Percentiles rank a stretch among this genome's conserved stretches.
These are phyloP conservation scores for Sarcophaga subvicina DNA, from an alignment of 2,888 invertebrate genomes.

Conservation along the genomic window DNA sequence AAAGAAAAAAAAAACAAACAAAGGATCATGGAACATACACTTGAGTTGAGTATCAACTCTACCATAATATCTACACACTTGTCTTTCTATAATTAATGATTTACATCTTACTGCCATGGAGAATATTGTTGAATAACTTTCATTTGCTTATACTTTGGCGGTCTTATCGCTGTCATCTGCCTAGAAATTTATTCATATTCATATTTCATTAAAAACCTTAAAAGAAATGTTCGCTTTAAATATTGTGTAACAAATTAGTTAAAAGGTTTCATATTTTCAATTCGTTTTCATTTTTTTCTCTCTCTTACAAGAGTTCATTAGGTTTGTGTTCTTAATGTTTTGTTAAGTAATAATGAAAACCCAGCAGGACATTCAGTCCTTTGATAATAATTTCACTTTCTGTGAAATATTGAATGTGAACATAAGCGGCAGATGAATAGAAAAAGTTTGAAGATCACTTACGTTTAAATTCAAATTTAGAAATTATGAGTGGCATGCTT, in stretches of 20 bases:
- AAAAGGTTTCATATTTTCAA: slow-evolving; percentile 54
- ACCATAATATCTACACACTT: slow-evolving; percentile 46
- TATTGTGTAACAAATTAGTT: slow-evolving; percentile 69
- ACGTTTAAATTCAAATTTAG: slow-evolving; percentile 24
- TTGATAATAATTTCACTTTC: slow-evolving; percentile 21
- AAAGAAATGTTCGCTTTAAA: slow-evolving; percentile 31
- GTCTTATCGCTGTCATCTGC: slow-evolving; percentile 23
- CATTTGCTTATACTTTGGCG: slow-evolving; percentile 21
- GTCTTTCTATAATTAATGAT: slow-evolving; percentile 46
- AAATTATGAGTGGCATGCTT: slow-evolving; percentile 60
- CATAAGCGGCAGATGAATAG: slow-evolving; percentile 47
- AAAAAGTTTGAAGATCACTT: background rate
- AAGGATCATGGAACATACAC: slow-evolving; percentile 46
- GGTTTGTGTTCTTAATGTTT: slow-evolving; percentile 17
- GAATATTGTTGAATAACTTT: slow-evolving; percentile 21
- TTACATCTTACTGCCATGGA: slow-evolving; percentile 48
- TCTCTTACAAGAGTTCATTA: background rate
- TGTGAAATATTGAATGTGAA: slow-evolving; percentile 30
- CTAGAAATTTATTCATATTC: slow-evolving; percentile 52
- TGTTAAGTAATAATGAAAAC: slow-evolving; percentile 56
- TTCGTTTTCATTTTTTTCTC: background rate
- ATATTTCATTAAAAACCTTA: slow-evolving; percentile 23
- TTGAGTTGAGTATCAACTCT: slow-evolving; percentile 58
- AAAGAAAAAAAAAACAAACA: background rate
- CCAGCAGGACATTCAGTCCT: slow-evolving; percentile 47